These are phyloP conservation scores for Noctua comes DNA, from an alignment of 2,888 invertebrate genomes.

Conservation along the genomic window DNA sequence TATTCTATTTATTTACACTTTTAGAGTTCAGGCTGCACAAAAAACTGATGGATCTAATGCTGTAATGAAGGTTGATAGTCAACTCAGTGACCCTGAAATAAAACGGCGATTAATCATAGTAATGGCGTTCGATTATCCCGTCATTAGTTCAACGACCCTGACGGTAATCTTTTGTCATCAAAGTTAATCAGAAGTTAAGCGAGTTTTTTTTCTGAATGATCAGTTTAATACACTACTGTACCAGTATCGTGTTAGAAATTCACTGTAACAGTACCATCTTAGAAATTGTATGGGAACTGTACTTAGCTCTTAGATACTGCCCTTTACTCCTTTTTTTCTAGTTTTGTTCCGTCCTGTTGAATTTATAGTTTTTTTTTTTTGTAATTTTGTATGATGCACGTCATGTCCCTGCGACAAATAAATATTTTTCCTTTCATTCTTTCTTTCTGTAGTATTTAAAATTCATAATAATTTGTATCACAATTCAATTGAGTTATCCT, in stretches of 20 bases:
- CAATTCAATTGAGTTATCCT: background rate
- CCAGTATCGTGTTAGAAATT: background rate
- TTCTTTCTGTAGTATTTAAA: background rate
- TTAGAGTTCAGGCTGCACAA: background rate
- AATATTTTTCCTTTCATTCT: too few species aligned
- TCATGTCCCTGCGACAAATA: too few species aligned
- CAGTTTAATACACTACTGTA: background rate
- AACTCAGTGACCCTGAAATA: background rate
- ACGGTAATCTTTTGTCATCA: background rate
- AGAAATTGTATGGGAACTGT: background rate
- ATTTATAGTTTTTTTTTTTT: too few species aligned
- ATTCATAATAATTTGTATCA: background rate
- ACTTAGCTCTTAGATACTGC: background rate
- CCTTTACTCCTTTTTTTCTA: background rate
- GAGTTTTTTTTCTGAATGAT: background rate
- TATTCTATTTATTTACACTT: too few species aligned
- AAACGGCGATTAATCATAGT: background rate
- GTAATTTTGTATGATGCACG: too few species aligned
- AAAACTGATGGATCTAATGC: background rate
- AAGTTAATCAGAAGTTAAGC: background rate
- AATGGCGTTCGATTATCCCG: constrained; percentile 15
- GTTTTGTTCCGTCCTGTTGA: too few species aligned
- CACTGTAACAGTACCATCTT: background rate
- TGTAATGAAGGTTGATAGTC: background rate
- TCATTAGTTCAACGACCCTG: background rate